These are phyloP conservation scores for Esox niger DNA, from an alignment of 2,113 vertebrate species.

Conservation along the genomic window DNA sequence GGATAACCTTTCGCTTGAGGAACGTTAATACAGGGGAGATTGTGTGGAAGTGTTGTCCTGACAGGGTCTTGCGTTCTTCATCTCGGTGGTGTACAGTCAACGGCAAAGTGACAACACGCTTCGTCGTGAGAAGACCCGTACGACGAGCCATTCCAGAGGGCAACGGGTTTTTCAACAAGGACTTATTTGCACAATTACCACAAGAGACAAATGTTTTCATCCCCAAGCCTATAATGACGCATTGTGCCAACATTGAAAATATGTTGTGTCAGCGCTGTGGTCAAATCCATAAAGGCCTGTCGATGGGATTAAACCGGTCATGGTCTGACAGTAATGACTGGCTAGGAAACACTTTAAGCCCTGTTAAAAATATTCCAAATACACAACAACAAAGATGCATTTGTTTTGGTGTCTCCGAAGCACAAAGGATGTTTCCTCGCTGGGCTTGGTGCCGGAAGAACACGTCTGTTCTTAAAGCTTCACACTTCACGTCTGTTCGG, in stretches of 20 bases:
- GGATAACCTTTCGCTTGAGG: slow-evolving; percentile 12
- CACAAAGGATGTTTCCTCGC: no score
- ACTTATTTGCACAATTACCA: slow-evolving; percentile 5
- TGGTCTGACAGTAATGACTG: not conserved
- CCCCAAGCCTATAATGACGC: not conserved
- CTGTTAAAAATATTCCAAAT: slow-evolving; percentile 3
- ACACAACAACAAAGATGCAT: not conserved
- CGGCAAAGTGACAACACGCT: slow-evolving; percentile 17
- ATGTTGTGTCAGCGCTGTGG: not conserved
- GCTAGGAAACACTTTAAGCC: not conserved
- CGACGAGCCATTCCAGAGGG: no score
- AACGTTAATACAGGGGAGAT: not conserved
- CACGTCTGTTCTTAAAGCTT: slow-evolving; percentile 6
- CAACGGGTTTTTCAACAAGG: not conserved
- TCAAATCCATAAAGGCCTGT: not conserved
- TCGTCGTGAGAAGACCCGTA: slow-evolving; percentile 15
- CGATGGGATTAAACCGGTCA: not conserved
- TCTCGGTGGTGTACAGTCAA: slow-evolving; percentile 22
- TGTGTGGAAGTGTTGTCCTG: slow-evolving; percentile 14
- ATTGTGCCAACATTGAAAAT: not conserved
- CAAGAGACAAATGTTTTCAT: slow-evolving; percentile 20
- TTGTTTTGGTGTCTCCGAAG: not conserved
- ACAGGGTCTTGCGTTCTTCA: not conserved
- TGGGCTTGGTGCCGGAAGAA: slow-evolving; percentile 11
- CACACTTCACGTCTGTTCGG: slow-evolving; percentile 1